A percentile compares a stretch with the other conserved stretches of the same genome.
Conservation (phyloP, 2,113 vertebrate genomes). For the Petromus typicus region DNA sequence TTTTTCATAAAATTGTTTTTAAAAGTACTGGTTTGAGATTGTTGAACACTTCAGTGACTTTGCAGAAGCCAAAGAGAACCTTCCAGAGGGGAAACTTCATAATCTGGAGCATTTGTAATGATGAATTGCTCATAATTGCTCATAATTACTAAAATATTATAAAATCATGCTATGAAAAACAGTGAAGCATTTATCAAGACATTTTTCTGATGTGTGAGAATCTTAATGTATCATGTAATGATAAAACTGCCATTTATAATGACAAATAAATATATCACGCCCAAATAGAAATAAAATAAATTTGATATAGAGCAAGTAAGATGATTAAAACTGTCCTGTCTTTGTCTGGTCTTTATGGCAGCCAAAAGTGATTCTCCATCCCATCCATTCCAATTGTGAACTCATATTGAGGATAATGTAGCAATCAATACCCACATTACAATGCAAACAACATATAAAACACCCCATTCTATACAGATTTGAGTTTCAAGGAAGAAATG, state of each 20-base stretch:
- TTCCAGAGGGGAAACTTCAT: neutral
- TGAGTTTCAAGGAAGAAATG: slow-evolving; percentile 52
- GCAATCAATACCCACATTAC: neutral
- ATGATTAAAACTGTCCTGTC: neutral
- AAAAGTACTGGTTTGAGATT: neutral
- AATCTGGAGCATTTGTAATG: neutral
- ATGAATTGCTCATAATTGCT: neutral
- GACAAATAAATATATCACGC: neutral
- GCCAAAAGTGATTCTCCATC: neutral
- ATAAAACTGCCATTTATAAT: neutral
- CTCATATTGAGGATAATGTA: neutral
- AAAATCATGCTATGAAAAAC: neutral
- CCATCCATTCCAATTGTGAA: neutral
- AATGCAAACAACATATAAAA: neutral
- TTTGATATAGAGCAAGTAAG: neutral
- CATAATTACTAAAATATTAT: neutral
- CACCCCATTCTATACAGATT: neutral
- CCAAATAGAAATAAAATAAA: neutral
- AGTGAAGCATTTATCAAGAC: neutral
- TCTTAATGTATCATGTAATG: neutral
- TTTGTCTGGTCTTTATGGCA: neutral
- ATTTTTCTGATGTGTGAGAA: neutral
- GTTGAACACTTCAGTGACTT: neutral
- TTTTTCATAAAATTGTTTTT: neutral
- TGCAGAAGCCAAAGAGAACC: neutral